Conservation (phyloP, 1,140 invertebrate species). For the Telenomus remus region DNA sequence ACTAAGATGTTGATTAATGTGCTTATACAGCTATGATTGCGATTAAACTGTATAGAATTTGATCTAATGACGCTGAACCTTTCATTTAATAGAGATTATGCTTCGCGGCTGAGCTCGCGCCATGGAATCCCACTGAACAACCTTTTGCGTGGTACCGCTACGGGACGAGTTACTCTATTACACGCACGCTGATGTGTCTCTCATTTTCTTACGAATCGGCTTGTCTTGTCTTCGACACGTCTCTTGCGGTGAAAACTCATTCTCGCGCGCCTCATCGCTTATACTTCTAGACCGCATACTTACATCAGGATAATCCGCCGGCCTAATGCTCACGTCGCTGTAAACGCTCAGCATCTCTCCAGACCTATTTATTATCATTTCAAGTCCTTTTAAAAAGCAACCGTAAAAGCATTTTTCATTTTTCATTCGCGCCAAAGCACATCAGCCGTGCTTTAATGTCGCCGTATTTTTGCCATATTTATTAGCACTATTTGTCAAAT, state of each 20-base stretch:
- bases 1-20: too few relatives aligned
- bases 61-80: constrained; percentile 44
- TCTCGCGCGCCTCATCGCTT: constrained; percentile 28
- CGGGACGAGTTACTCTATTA: constrained; percentile 64
- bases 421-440: constrained; percentile 18
- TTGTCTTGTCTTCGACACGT: constrained; percentile 22
- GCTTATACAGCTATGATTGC: too few relatives aligned
- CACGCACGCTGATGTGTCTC: constrained; percentile 54
- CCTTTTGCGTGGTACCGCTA: constrained; percentile 63
- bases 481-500: constrained; percentile 41
- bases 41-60: constrained; percentile 10
- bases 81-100: constrained; percentile 61
- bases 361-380: constrained; percentile 46
- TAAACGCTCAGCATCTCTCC: constrained; percentile 33
- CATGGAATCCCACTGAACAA: constrained; percentile 63
- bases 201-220: constrained; percentile 53
- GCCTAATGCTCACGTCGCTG: constrained; percentile 49
- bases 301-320: constrained; percentile 48
- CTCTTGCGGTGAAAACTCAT: constrained; percentile 54
- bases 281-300: constrained; percentile 52
- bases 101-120: constrained; percentile 52
- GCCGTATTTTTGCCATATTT: constrained; percentile 43
- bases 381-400: constrained; percentile 27
- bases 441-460: constrained; percentile 20
- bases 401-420: constrained; percentile 36